Percentiles rank a stretch among this genome's conserved stretches.
Evolutionary conservation across 2,797 vertebrate species (phyloP).

Genomic region (Mus minutoides): DNA sequence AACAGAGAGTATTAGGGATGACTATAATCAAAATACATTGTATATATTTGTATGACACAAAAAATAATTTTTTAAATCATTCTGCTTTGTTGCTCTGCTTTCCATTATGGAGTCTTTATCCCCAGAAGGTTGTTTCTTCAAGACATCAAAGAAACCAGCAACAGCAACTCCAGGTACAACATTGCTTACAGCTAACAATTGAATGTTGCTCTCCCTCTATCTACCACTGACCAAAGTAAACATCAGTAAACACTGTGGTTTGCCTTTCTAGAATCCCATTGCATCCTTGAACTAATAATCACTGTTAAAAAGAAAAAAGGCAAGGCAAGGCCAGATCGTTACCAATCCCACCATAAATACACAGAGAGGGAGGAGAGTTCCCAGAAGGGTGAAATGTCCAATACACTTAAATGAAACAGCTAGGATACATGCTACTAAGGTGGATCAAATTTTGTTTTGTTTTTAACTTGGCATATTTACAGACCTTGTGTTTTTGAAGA

Average conservation of each 20-base stretch:
- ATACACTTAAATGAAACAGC: background rate
- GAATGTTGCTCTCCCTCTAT: background rate
- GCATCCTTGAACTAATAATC: background rate
- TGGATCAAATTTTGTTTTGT: background rate
- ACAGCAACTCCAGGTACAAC: background rate
- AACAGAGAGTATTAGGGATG: background rate
- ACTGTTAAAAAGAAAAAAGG: background rate
- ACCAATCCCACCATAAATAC: background rate
- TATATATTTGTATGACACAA: background rate
- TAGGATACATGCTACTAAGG: background rate
- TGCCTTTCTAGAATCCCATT: background rate
- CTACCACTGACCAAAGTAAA: background rate
- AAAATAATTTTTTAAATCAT: background rate
- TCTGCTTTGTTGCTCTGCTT: background rate
- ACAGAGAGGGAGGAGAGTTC: background rate
- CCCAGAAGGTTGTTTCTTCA: background rate
- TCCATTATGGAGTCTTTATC: background rate
- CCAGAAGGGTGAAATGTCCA: background rate
- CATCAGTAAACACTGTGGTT: background rate
- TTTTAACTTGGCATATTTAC: background rate
- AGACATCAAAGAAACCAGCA: background rate
- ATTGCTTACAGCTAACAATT: background rate
- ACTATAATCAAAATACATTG: background rate
- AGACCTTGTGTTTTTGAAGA: background rate
- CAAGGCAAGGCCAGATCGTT: background rate